Percentiles rank a stretch among this genome's conserved stretches.
Evolutionary conservation across 2,113 vertebrate genomes (phyloP).

Genomic region (Coturnix japonica): DNA sequence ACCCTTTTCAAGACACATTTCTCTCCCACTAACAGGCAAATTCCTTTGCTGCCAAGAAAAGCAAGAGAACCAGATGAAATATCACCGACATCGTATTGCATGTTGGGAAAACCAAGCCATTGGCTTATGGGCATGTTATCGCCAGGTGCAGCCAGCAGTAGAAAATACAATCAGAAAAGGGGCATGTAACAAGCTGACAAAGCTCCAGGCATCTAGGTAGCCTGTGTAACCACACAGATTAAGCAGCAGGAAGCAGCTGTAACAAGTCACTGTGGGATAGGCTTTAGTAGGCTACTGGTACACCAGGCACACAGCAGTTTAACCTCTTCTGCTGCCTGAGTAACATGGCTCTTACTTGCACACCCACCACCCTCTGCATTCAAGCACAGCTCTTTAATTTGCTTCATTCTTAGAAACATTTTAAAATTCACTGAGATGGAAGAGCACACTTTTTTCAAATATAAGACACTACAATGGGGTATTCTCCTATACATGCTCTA

Average conservation of each 20-base stretch:
- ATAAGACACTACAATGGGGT: background rate
- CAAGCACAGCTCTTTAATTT: background rate
- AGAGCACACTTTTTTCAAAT: background rate
- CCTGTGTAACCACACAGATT: background rate
- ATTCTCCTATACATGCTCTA: background rate
- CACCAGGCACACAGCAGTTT: background rate
- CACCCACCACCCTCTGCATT: background rate
- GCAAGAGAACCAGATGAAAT: background rate
- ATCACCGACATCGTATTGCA: rapidly evolving
- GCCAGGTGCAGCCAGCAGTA: background rate
- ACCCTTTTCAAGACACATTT: slow-evolving; percentile 44
- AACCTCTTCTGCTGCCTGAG: background rate
- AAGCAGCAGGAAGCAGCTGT: background rate
- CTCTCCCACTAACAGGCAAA: slow-evolving; percentile 22
- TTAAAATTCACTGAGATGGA: background rate
- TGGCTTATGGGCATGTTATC: background rate
- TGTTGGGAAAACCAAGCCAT: background rate
- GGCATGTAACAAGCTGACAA: background rate
- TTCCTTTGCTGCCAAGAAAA: slow-evolving; percentile 58
- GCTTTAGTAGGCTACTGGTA: background rate
- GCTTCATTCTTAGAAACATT: background rate
- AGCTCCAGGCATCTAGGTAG: background rate
- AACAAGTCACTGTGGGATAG: background rate
- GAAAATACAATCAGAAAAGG: background rate
- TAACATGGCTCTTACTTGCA: background rate